Evolutionary conservation across 1,140 invertebrate genomes (phyloP).

Genomic region (Marisa cornuarietis): DNA sequence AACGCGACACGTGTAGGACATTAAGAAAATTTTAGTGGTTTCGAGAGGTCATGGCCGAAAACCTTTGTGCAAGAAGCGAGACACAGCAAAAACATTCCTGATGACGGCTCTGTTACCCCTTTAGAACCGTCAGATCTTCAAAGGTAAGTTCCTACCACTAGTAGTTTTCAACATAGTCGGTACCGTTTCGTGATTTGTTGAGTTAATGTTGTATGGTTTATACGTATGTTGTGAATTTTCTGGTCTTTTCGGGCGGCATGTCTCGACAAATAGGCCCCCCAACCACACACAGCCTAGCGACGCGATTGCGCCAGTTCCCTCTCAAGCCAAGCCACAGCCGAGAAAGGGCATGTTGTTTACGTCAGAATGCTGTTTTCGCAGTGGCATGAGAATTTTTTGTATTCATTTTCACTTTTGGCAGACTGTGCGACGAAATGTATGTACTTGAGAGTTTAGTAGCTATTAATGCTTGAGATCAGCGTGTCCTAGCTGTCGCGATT

Average conservation of each 20-base stretch:
- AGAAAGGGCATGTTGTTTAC: conserved; percentile 28
- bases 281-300: conserved; percentile 4
- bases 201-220: background rate
- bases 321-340: conserved; percentile 3
- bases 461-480: too few species aligned
- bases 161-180: background rate
- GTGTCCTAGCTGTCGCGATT: too few species aligned
- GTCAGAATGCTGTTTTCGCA: too few species aligned
- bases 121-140: conserved; percentile 21
- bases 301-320: too few species aligned
- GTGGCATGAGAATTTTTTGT: too few species aligned
- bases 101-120: conserved; percentile 21
- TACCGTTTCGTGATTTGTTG: background rate
- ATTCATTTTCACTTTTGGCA: too few species aligned
- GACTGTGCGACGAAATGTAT: too few species aligned
- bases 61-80: conserved; percentile 16
- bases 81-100: conserved; percentile 7
- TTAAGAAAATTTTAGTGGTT: conserved; percentile 18
- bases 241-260: background rate
- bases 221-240: conserved; percentile 4
- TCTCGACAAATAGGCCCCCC: background rate
- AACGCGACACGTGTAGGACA: conserved; percentile 7
- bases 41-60: conserved; percentile 24
- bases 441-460: too few species aligned
- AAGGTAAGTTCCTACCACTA: conserved; percentile 1